Base-by-base conservation (phyloP, 2,888 invertebrate species). In the Diplazon laetatorius region DNA sequence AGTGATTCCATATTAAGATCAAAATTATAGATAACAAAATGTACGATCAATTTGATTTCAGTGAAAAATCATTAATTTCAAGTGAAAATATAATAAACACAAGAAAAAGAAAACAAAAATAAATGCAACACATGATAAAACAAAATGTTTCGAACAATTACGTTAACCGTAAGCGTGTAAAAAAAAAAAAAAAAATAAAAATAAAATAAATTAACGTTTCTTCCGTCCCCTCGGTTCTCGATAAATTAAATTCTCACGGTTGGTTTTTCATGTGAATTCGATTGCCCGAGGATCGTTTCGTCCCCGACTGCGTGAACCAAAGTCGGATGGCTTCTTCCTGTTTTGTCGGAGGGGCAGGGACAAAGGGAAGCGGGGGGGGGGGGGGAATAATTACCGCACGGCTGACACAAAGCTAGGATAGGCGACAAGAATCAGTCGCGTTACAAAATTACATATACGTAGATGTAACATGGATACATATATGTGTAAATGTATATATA, bases 401-500 rank as follows among this genome's bases (percentile, higher is more conserved):
- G 59, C 48, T 42, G 75, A 74, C 30, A 46, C n/a, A 30, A 50
- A 52, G 70, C 18, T 57, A 35, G 35, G 50, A 73, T 55, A 52
- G 77, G 81, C 80, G 83, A 83, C 82, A 84, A 83, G 84, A 66
- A 76, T 79, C 80, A 86, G 82, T 83, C 77, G 77, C 78, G 79
- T 83, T 82, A 84, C 82, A 82, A 84, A 81, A 83, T 66, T 78
- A 18, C 68, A 63, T 77, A 66, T 71, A 25, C 48, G n/a, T n/a
- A n/a, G n/a, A n/a, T n/a, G n/a, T n/a, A n/a, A n/a, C n/a, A n/a
- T n/a, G n/a, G n/a, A n/a, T 30, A 37, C 30, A 30, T 30, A 30
- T 6, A 30, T 6, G 6, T 6, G 30, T 6, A 30, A 5, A 30
- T 6, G 6, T 2, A 30, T 30, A 30, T 78, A 18, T 71, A 63